Conservation (phyloP, 1,140 invertebrate species). For the Nasonia longicornis region DNA sequence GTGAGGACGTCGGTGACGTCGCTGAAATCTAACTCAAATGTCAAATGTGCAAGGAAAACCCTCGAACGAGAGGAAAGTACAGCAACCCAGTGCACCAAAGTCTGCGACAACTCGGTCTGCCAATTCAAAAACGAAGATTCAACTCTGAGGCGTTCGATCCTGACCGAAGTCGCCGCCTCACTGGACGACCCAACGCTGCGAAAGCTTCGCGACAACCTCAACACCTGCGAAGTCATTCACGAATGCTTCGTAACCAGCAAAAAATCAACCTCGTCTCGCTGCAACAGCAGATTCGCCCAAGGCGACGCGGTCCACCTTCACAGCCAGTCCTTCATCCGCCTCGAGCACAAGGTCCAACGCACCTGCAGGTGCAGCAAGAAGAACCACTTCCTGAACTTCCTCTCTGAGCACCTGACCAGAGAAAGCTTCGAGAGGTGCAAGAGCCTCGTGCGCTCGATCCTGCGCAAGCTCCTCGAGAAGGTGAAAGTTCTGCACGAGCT, state of each 20-base stretch:
- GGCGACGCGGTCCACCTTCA: neutral
- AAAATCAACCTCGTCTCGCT: neutral
- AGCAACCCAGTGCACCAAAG: neutral
- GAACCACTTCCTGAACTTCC: constrained; percentile 17
- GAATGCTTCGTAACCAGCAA: neutral
- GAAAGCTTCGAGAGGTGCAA: constrained; percentile 8
- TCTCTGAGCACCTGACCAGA: constrained; percentile 10
- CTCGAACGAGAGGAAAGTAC: neutral
- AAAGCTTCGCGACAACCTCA: neutral
- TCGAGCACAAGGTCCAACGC: neutral
- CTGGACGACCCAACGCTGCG: neutral
- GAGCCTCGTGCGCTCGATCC: neutral
- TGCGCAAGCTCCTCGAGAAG: constrained; percentile 7
- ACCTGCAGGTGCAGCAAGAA: constrained; percentile 5
- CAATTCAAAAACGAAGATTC: neutral
- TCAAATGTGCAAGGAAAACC: neutral
- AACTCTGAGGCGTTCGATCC: neutral
- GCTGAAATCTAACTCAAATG: neutral
- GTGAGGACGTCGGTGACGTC: neutral
- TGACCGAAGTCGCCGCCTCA: neutral
- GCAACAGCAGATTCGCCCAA: neutral
- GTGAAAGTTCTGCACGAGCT: neutral
- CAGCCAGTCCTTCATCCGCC: neutral
- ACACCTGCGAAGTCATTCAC: neutral
- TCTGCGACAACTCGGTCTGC: neutral